A percentile compares a stretch with the other conserved stretches of the same genome.
These are phyloP conservation scores for Sphaeridia pumilis DNA, from an alignment of 2,888 invertebrate species.

Conservation along the genomic window DNA sequence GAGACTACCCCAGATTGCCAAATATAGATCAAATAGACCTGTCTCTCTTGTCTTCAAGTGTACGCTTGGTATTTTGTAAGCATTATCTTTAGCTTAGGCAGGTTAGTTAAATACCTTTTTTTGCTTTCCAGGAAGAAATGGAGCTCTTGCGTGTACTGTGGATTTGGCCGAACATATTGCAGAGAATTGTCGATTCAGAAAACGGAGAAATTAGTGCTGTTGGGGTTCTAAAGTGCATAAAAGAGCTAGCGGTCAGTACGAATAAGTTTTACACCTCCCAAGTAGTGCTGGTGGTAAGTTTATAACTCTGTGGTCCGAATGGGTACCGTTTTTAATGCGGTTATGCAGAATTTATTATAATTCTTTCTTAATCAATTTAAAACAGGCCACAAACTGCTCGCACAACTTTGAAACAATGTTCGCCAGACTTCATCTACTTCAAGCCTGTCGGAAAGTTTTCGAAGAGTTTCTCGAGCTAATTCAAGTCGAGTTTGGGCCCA, in stretches of 20 bases:
- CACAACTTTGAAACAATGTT: constrained; percentile 23
- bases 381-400: constrained; percentile 14
- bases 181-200: constrained; percentile 15
- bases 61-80: background rate
- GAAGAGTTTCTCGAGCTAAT: constrained; percentile 20
- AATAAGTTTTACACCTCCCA: constrained; percentile 21
- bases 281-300: constrained; percentile 21
- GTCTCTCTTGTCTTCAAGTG: background rate
- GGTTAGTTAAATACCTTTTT: background rate
- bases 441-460: constrained; percentile 17
- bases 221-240: constrained; percentile 11
- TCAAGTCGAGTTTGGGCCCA: constrained; percentile 7
- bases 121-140: constrained; percentile 21
- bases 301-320: background rate
- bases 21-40: constrained; percentile 1
- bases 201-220: constrained; percentile 5
- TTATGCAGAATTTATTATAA: background rate
- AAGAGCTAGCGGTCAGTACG: constrained; percentile 18
- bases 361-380: background rate
- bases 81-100: background rate
- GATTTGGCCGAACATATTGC: constrained; percentile 23
- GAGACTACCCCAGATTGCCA: constrained; percentile 8
- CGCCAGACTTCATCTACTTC: constrained; percentile 21
- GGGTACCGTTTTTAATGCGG: background rate
- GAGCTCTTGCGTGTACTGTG: constrained; percentile 14